Evolutionary conservation across 2,888 invertebrate species (phyloP).

Genomic region (Macropis europaea): DNA sequence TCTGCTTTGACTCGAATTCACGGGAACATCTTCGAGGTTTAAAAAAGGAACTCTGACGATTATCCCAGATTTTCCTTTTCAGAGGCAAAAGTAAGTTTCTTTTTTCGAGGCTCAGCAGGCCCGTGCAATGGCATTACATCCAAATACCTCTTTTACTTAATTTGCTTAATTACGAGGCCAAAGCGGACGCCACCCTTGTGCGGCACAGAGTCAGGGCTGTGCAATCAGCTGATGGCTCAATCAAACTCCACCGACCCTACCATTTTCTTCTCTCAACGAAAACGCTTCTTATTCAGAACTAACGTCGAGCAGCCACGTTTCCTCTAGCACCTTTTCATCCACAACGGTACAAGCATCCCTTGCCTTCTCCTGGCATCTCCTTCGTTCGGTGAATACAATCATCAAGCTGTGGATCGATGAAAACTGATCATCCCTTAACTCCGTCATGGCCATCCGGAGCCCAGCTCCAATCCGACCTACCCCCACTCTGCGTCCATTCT

Average conservation of each 20-base stretch:
- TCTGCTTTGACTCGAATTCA: too few relatives aligned
- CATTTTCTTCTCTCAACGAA: conserved; percentile 14
- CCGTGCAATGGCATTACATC: background rate
- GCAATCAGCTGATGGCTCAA: conserved; percentile 61
- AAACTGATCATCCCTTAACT: too few relatives aligned
- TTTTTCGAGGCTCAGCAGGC: background rate
- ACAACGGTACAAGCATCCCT: conserved; percentile 15
- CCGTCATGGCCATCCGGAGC: too few relatives aligned
- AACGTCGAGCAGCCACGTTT: background rate
- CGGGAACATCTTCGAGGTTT: too few relatives aligned
- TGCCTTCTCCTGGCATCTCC: too few relatives aligned
- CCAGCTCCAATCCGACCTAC: too few relatives aligned
- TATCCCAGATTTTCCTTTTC: background rate
- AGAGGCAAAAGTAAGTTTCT: background rate
- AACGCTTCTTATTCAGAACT: conserved; percentile 44
- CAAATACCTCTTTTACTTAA: conserved; percentile 42
- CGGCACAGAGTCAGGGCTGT: conserved; percentile 37
- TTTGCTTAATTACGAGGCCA: conserved; percentile 59
- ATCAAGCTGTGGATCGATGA: conserved; percentile 30
- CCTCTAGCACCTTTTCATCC: background rate
- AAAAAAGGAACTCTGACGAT: background rate
- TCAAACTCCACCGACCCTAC: background rate
- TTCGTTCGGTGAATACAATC: conserved; percentile 47
- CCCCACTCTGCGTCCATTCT: too few relatives aligned
- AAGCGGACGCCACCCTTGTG: conserved; percentile 13